A percentile compares a stretch with the other conserved stretches of the same genome.
Conservation (phyloP, 2,113 vertebrate species). For the Eublepharis macularius region DNA sequence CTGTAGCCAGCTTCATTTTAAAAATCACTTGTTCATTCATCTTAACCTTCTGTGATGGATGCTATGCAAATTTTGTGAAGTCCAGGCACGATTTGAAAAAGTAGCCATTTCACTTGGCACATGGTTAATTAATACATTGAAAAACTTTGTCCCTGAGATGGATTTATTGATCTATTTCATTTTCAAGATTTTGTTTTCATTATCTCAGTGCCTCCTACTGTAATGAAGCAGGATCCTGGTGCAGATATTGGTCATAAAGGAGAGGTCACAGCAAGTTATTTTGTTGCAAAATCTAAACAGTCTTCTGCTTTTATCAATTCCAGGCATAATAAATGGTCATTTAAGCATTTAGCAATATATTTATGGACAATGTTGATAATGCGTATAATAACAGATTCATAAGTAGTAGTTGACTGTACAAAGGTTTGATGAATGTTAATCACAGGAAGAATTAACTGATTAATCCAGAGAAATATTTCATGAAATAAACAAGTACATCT, state of each 20-base stretch:
- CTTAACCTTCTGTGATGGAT: neutral
- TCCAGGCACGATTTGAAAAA: neutral
- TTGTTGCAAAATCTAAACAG: conserved; percentile 17
- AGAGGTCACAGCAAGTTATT: conserved; percentile 1
- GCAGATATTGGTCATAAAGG: neutral
- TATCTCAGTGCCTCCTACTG: conserved; percentile 4
- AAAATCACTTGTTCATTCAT: neutral
- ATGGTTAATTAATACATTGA: conserved; percentile 5
- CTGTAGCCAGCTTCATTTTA: neutral
- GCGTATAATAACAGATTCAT: neutral
- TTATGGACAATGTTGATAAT: conserved; percentile 22
- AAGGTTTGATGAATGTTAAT: conserved; percentile 28
- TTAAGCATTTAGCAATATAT: conserved; percentile 40
- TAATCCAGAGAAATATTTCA: neutral
- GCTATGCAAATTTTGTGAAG: neutral
- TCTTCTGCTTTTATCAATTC: conserved; percentile 32
- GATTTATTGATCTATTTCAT: conserved; percentile 42
- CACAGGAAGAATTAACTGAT: conserved; percentile 38
- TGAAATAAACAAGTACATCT: conserved; percentile 27
- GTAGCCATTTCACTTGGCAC: neutral
- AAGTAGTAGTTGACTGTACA: conserved; percentile 16
- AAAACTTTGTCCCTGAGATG: neutral
- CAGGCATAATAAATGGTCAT: conserved; percentile 19
- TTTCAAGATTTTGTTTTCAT: conserved; percentile 41
- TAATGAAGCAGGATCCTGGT: conserved; percentile 17